Evolutionary conservation across 2,888 invertebrate genomes (phyloP).

Genomic region (Poecilobothrus nobilitatus): DNA sequence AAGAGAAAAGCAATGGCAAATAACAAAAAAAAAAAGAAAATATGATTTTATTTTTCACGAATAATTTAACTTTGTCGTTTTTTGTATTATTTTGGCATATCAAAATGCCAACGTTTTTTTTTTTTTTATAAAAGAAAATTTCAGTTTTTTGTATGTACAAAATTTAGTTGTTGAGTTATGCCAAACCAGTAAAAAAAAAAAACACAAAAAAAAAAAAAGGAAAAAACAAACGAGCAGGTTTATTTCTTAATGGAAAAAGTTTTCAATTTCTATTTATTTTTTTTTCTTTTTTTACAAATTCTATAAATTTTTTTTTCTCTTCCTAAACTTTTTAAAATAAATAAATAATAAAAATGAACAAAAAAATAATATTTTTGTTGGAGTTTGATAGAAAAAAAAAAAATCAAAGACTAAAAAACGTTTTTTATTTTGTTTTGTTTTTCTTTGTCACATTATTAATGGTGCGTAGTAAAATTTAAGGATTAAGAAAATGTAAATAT

Average conservation of each 20-base stretch:
- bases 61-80: constrained; percentile 6
- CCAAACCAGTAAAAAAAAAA: no score
- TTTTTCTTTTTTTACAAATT: neutral
- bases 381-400: no score
- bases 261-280: neutral
- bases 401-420: no score
- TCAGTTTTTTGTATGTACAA: neutral
- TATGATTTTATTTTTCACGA: neutral
- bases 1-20: neutral
- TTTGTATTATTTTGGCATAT: neutral
- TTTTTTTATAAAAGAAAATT: neutral
- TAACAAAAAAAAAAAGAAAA: neutral
- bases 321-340: neutral
- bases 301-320: neutral
- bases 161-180: neutral
- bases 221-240: neutral
- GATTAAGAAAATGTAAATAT: neutral
- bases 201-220: neutral
- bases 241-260: neutral
- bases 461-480: neutral
- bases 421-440: neutral
- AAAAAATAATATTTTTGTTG: neutral
- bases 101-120: neutral
- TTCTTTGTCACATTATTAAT: neutral
- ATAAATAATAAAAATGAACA: neutral